phyloP scores from a whole-genome alignment of 2,113 vertebrate species.

The Prunella fulvescens region DNA sequence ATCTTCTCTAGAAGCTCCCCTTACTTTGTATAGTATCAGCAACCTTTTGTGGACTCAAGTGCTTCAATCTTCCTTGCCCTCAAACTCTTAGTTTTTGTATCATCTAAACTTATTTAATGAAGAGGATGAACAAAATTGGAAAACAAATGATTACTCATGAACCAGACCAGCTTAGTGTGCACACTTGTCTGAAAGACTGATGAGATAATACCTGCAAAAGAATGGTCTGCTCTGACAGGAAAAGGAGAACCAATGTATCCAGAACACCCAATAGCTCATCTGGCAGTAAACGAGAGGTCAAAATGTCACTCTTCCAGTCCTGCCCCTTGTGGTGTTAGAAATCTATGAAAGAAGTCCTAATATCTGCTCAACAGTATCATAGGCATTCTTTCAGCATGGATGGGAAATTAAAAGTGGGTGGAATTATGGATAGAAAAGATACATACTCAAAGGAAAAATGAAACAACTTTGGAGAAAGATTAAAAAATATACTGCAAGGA shows the following conservation, averaged over 20 bases:
- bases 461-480: neutral
- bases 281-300: slow-evolving; percentile 55
- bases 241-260: slow-evolving; percentile 57
- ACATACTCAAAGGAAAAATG: neutral
- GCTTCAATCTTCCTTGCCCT: neutral
- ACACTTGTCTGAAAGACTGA: slow-evolving; percentile 47
- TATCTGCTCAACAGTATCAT: neutral
- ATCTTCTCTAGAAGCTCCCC: neutral
- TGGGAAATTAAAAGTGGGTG: neutral
- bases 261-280: slow-evolving; percentile 62
- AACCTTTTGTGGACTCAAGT: neutral
- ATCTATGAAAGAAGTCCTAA: slow-evolving; percentile 13
- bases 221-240: slow-evolving; percentile 55
- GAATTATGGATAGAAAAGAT: neutral
- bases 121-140: slow-evolving; percentile 24
- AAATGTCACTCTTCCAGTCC: slow-evolving; percentile 42
- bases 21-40: neutral
- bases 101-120: neutral
- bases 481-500: neutral
- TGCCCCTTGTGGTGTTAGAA: neutral
- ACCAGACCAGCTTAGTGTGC: neutral
- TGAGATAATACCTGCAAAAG: slow-evolving; percentile 67
- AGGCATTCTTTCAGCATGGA: neutral
- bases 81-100: neutral
- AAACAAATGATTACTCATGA: neutral